Evolutionary conservation across 2,113 vertebrate species (phyloP), one percentile per base, ranked within the genome.

Genomic region (Oncorhynchus mykiss): DNA sequence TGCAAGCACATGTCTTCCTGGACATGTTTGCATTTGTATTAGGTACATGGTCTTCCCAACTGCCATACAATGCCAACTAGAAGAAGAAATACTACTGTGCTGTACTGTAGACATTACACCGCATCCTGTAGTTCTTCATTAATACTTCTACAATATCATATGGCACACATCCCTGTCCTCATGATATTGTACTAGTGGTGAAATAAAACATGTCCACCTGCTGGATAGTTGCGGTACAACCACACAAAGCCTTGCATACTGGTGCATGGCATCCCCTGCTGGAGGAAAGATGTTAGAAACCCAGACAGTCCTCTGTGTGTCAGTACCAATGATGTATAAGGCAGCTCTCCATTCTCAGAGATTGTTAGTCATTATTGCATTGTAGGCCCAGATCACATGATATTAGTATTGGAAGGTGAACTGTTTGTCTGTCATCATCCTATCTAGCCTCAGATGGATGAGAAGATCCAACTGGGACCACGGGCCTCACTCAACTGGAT

Each of bases 381-480:
- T 57, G 54, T 57, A 7, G 39, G 51, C 16, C 51, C 16, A 54
- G 20, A 22, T 62, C n/a, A 62, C n/a, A 62, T 62, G 18, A 62
- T 62, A 54, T 67, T 2, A 14, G 66, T 16, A 12, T 67, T 16
- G 66, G 66, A 62, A 62, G 59, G 59, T 62, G n/a, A 62, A 62
- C n/a, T 67, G 14, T 67, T 67, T 67, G 25, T 67, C n/a, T 20
- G 29, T 6, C 24, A 25, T 27, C 66, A 27, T 16, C 25, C 29
- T 67, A 13, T 54, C 51, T 88, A 99, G 98, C 96, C 98, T 87
- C 97, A 96, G 71, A 97, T 97, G 90, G 98, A 99, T 87, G 98
- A 99, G 85, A 99, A 99, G 93, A 99, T 99, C 88, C 98, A 99
- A 91, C 88, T 99, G 48, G 97, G 98, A 79, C 98, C 98, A 22